Percentiles rank a stretch among this genome's conserved stretches.
These are phyloP conservation scores for Temnothorax rugatulus DNA, from an alignment of 2,888 invertebrate genomes.

Conservation along the genomic window DNA sequence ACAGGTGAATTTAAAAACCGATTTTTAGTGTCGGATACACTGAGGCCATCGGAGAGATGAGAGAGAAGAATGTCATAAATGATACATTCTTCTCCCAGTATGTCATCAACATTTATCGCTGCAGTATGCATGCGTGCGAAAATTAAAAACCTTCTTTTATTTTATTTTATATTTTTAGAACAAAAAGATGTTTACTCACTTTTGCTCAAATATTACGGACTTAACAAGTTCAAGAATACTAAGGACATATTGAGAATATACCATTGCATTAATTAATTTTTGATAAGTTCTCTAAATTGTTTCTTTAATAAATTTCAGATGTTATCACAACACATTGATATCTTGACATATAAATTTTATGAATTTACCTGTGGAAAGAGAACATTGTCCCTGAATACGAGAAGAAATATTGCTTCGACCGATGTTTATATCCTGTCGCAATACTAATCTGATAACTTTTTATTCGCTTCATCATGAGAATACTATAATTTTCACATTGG, in stretches of 20 bases:
- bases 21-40: constrained; percentile 23
- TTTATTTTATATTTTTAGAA: neutral
- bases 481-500: neutral
- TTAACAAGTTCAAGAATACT: neutral
- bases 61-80: constrained; percentile 26
- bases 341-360: neutral
- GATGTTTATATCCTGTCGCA: neutral
- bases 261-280: neutral
- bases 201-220: neutral
- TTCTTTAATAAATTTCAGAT: neutral
- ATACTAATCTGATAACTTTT: neutral
- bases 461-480: neutral
- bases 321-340: neutral
- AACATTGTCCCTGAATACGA: neutral
- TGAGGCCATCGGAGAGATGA: neutral
- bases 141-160: neutral
- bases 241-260: neutral
- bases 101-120: neutral
- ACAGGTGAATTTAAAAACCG: constrained; percentile 49
- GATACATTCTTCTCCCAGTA: constrained; percentile 10
- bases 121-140: neutral
- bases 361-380: neutral
- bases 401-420: neutral
- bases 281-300: neutral
- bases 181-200: neutral